Evolutionary conservation across 2,888 invertebrate genomes (phyloP).

Genomic region (Agriotes lineatus): DNA sequence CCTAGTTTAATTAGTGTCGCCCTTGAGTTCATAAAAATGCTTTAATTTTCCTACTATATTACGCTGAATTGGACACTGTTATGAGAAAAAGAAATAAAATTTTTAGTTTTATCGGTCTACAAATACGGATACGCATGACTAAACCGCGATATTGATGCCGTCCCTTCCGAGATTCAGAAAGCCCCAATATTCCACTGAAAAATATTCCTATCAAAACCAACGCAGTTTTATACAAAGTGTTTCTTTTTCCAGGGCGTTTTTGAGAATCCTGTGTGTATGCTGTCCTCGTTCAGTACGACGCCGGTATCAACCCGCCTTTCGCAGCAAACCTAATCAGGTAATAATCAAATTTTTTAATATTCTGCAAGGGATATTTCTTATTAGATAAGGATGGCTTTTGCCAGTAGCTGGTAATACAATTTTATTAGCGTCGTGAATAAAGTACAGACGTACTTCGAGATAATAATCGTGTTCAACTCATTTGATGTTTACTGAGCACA

Average conservation of each 20-base stretch:
- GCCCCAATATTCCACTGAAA: not conserved
- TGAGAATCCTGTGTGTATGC: slow-evolving; percentile 90
- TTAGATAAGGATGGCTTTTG: slow-evolving; percentile 2
- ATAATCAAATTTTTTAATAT: no score
- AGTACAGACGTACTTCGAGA: slow-evolving; percentile 1
- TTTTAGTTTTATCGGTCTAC: slow-evolving; percentile 8
- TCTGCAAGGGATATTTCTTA: no score
- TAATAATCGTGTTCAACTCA: slow-evolving; percentile 15
- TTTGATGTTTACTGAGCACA: slow-evolving; percentile 21
- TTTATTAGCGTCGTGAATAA: slow-evolving; percentile 20
- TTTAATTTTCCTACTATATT: slow-evolving; percentile 1
- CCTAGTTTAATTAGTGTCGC: not conserved
- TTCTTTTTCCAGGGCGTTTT: slow-evolving; percentile 84
- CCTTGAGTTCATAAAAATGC: not conserved
- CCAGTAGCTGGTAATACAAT: not conserved
- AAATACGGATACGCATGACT: slow-evolving; percentile 7
- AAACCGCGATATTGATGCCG: slow-evolving; percentile 1
- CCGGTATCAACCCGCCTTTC: slow-evolving; percentile 86
- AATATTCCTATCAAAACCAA: not conserved
- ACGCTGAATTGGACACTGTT: not conserved
- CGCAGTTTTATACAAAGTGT: slow-evolving; percentile 1
- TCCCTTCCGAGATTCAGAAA: not conserved
- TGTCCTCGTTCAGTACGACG: slow-evolving; percentile 85
- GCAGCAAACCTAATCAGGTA: slow-evolving; percentile 90
- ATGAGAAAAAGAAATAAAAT: not conserved